These are phyloP conservation scores for Ichneumon xanthorius DNA, from an alignment of 2,888 invertebrate genomes.

Conservation along the genomic window DNA sequence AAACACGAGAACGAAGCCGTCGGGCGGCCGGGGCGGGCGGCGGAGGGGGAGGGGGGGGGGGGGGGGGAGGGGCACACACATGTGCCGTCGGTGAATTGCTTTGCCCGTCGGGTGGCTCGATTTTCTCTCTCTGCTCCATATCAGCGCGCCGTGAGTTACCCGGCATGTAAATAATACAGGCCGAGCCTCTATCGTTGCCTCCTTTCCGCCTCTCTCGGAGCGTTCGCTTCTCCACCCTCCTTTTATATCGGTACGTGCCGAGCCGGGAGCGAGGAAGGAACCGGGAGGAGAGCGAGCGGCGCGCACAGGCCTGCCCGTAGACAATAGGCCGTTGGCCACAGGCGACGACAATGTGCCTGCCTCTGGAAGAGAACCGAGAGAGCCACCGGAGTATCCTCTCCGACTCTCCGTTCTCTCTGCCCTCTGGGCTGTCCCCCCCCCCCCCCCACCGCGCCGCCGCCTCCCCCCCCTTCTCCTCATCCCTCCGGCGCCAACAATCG, in stretches of 20 bases:
- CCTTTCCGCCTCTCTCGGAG: conserved; percentile 50
- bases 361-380: conserved; percentile 55
- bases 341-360: conserved; percentile 78
- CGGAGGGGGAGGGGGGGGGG: too few species aligned
- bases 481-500: conserved; percentile 25
- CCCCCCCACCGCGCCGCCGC: conserved; percentile 33
- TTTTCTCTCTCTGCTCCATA: conserved; percentile 37
- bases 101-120: conserved; percentile 34
- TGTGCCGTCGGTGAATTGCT: conserved; percentile 13
- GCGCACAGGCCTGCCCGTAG: conserved; percentile 72
- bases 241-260: conserved; percentile 65
- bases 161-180: conserved; percentile 79
- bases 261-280: conserved; percentile 54
- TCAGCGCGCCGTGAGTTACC: conserved; percentile 70
- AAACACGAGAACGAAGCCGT: conserved; percentile 39
- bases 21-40: too few species aligned
- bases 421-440: conserved; percentile 55
- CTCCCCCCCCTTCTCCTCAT: conserved; percentile 36
- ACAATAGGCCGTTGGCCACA: conserved; percentile 82
- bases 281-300: conserved; percentile 6
- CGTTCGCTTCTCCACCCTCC: conserved; percentile 19
- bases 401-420: conserved; percentile 57
- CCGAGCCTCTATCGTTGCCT: conserved; percentile 52
- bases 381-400: conserved; percentile 56
- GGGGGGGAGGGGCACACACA: neutral